These are phyloP conservation scores for Yponomeuta malinellus DNA, from an alignment of 2,888 invertebrate genomes.

Conservation along the genomic window DNA sequence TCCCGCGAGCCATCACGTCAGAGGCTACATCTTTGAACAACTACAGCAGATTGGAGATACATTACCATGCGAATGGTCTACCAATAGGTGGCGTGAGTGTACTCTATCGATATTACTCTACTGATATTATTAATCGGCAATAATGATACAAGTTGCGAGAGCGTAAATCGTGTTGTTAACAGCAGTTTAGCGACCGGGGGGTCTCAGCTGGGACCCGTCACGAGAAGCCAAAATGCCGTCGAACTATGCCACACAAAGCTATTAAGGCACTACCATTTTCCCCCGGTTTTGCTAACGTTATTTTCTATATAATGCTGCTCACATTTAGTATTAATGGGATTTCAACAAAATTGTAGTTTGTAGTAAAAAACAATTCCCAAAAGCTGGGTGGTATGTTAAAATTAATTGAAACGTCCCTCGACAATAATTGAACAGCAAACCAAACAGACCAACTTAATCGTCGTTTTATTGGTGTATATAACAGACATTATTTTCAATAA, in stretches of 20 bases:
- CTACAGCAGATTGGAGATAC: not conserved
- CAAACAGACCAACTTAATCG: not conserved
- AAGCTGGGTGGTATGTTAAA: not conserved
- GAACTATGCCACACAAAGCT: constrained; percentile 39
- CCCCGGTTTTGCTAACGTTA: not conserved
- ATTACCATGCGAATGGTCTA: not conserved
- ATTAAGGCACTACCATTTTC: not conserved
- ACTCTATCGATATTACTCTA: not conserved
- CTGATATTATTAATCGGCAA: not conserved
- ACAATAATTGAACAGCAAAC: not conserved
- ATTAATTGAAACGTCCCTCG: not conserved
- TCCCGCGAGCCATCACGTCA: not conserved
- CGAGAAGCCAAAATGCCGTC: constrained; percentile 52
- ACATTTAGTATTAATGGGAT: not conserved
- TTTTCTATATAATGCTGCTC: not conserved
- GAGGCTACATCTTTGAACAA: not conserved
- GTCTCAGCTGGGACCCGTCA: constrained; percentile 49
- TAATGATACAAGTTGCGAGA: not conserved
- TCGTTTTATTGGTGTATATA: constrained; percentile 28
- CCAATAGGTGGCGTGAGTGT: not conserved
- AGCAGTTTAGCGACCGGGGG: not conserved
- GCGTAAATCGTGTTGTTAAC: not conserved
- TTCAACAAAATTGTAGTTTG: not conserved
- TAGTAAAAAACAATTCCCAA: not conserved
- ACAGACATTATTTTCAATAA: constrained; percentile 59